Evolutionary conservation across 2,113 vertebrate species (phyloP).

Genomic region (Himantopus leucocephalus): DNA sequence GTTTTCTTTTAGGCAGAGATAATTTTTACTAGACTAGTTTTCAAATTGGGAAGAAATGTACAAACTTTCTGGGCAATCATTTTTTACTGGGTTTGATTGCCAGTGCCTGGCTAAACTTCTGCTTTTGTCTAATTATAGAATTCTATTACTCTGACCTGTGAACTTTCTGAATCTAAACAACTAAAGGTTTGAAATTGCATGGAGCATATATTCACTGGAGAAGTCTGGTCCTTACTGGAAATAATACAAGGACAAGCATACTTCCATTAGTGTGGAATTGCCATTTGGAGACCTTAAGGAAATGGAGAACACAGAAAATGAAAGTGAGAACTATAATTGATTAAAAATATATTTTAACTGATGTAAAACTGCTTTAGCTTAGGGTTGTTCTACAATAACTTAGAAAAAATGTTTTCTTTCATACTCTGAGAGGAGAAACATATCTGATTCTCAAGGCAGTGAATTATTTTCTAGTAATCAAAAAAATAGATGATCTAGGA

Average conservation of each 20-base stretch:
- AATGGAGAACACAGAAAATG: neutral
- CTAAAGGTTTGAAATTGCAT: neutral
- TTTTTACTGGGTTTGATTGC: neutral
- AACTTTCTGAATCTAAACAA: neutral
- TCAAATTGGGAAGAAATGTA: neutral
- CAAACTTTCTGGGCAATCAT: neutral
- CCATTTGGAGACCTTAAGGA: neutral
- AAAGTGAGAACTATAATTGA: neutral
- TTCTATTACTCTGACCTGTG: neutral
- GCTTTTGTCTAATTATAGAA: neutral
- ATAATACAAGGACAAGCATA: neutral
- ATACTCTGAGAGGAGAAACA: neutral
- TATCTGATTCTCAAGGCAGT: neutral
- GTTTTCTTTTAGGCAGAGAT: neutral
- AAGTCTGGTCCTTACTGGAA: neutral
- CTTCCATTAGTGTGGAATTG: neutral
- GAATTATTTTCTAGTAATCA: neutral
- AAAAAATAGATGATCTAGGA: neutral
- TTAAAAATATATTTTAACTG: neutral
- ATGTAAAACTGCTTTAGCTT: neutral
- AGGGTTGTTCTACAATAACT: neutral
- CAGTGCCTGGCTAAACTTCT: neutral
- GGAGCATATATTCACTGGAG: neutral
- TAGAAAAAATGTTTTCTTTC: neutral
- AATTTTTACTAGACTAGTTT: neutral